Evolutionary conservation across 2,888 invertebrate genomes (phyloP), one percentile per base, ranked within the genome.

Genomic region (Ornithoptera priamus): DNA sequence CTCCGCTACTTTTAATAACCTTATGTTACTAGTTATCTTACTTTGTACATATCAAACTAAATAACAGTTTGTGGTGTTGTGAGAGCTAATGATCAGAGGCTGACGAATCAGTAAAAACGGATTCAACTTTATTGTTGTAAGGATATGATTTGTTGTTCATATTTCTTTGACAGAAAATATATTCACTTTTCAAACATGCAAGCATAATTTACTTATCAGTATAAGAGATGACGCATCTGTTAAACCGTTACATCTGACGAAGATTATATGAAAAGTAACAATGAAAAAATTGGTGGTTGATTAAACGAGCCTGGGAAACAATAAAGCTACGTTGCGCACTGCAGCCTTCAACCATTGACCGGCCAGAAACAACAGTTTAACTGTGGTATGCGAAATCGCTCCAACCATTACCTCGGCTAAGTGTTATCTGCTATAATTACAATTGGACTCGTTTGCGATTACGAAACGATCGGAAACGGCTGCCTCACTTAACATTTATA

Each of bases 321-420:
- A 79, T 74, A 71, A 75, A 70, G 72, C 71, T 75, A 58, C 69
- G 69, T 63, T 68, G 67, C 65, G 72, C 73, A 73, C 69, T 77
- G 70, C 76, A 86, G 80, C 87, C 88, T 87, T 87, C 87, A 83
- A 81, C 80, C 73, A 76, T 81, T 76, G 79, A 85, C 76, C 77
- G 84, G 81, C 78, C 78, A 77, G 76, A 75, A 75, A 74, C 72
- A 75, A 76, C 69, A 66, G 69, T 69, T 72, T 77, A 76, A 75
- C 70, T 73, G 72, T 73, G 84, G 85, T 84, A 88, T 88, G 82
- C 78, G 72, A 83, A 81, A 83, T 81, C 79, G 77, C 76, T 76
- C 75, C 74, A 77, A 73, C 76, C 71, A 80, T 82, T 82, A 83
- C 79, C 75, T 76, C 72, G 63, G 70, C 67, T 69, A 74, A 72